A percentile compares a stretch with the other conserved stretches of the same genome.
Conservation (phyloP, 2,888 invertebrate genomes). For the Pandemis cinnamomeana region DNA sequence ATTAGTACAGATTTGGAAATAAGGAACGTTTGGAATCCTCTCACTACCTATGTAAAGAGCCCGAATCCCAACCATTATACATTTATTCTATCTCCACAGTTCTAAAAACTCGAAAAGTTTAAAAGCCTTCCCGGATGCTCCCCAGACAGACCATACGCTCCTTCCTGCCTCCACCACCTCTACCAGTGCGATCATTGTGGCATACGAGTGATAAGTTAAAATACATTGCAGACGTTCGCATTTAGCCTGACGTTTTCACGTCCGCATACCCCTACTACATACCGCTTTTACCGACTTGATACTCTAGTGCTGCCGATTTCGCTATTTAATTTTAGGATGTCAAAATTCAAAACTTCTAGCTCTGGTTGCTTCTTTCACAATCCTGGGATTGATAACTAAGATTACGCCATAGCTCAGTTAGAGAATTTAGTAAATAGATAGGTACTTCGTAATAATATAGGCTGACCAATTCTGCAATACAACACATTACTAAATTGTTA, state of each 20-base stretch:
- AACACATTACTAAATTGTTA: no score
- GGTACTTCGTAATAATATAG: no score
- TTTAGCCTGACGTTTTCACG: background rate
- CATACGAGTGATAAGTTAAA: background rate
- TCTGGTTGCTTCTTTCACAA: no score
- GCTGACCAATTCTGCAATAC: no score
- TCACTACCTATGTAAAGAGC: background rate
- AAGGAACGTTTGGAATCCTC: background rate
- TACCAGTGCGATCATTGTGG: background rate
- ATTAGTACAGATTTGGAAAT: no score
- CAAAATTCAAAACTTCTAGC: background rate
- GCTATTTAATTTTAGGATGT: background rate
- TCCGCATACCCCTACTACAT: background rate
- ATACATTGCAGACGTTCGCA: background rate
- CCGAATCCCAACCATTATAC: background rate
- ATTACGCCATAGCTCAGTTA: no score
- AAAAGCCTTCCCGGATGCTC: background rate
- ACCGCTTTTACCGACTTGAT: background rate
- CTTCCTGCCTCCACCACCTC: background rate
- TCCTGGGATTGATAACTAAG: no score
- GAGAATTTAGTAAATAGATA: no score
- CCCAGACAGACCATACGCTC: background rate
- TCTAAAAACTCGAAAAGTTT: background rate
- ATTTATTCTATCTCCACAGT: background rate
- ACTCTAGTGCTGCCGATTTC: background rate